phyloP scores from a whole-genome alignment of 2,797 vertebrate species.

The Cynopterus sphinx region DNA sequence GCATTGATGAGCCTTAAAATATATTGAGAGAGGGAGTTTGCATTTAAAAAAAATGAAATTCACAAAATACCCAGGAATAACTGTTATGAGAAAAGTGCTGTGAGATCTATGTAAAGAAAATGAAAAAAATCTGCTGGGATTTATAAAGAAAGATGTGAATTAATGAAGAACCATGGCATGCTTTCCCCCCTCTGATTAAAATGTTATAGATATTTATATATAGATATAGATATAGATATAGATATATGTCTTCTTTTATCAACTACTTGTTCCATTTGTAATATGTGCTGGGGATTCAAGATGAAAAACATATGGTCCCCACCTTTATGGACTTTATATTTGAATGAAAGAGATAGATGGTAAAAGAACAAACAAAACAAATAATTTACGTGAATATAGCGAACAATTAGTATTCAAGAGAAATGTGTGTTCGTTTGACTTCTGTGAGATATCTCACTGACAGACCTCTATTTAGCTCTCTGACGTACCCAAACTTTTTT shows the following conservation, averaged over 20 bases:
- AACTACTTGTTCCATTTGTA: not conserved
- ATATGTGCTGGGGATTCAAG: not conserved
- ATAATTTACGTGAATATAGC: not conserved
- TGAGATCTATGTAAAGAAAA: not conserved
- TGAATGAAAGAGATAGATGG: not conserved
- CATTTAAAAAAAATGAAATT: slow-evolving; percentile 23
- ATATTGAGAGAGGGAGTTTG: not conserved
- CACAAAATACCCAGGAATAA: not conserved
- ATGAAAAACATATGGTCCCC: not conserved
- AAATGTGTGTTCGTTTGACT: not conserved
- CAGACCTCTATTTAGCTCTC: not conserved
- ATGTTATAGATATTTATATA: not conserved
- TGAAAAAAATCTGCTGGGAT: not conserved
- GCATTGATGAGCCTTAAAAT: not conserved
- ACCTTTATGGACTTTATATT: not conserved
- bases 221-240: too few species aligned
- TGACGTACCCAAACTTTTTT: not conserved
- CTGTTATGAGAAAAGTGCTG: not conserved
- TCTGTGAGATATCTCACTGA: not conserved
- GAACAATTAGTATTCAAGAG: not conserved
- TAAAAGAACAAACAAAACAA: slow-evolving; percentile 32
- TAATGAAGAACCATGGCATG: not conserved
- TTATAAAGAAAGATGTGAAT: not conserved
- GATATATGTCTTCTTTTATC: not conserved
- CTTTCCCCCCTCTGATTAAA: not conserved